Conservation (phyloP, 1,140 invertebrate species). For the Arctopsyche grandis region DNA sequence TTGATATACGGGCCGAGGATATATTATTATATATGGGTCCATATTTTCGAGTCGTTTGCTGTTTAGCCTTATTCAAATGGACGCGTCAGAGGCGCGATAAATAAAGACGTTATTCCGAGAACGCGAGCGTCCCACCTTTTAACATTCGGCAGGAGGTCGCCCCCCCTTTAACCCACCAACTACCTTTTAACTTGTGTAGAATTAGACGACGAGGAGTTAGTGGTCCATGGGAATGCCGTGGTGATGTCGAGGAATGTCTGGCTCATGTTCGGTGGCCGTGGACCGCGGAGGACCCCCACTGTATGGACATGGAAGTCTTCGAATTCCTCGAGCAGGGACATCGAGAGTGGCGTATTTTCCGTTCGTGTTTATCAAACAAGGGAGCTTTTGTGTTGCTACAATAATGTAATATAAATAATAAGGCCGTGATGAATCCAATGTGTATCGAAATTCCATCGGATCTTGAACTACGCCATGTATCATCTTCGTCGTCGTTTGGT, state of each 20-base stretch:
- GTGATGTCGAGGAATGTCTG: constrained; percentile 19
- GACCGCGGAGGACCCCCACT: background rate
- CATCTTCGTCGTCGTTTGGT: no score
- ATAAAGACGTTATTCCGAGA: constrained; percentile 50
- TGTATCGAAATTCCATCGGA: constrained; percentile 16
- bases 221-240: constrained; percentile 6
- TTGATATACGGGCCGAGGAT: background rate
- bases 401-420: background rate
- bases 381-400: background rate
- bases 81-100: constrained; percentile 27
- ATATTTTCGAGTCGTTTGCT: no score
- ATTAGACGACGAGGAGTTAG: background rate
- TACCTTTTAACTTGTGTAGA: background rate
- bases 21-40: no score
- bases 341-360: background rate
- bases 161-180: constrained; percentile 15
- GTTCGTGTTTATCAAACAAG: background rate
- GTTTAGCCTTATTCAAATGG: background rate
- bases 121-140: constrained; percentile 42
- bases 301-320: constrained; percentile 32
- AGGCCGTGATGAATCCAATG: background rate
- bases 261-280: constrained; percentile 25
- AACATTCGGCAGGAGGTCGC: constrained; percentile 25
- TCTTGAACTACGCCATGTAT: no score
- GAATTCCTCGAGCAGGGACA: constrained; percentile 26